Conservation (phyloP, 2,797 vertebrate species). For the Lemur catta region DNA sequence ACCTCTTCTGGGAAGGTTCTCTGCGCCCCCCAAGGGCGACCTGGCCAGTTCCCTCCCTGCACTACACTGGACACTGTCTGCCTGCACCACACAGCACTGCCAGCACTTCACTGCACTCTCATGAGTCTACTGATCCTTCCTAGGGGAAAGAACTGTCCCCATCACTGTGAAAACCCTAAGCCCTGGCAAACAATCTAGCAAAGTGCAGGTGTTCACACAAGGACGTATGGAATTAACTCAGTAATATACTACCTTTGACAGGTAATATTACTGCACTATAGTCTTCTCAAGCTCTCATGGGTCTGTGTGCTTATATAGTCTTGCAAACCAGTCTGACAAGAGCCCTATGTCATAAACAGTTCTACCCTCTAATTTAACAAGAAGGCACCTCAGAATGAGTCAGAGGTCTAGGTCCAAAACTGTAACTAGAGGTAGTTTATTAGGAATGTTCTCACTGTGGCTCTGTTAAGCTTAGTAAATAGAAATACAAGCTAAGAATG, state of each 20-base stretch:
- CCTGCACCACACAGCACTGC: not conserved
- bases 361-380: not conserved
- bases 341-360: not conserved
- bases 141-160: not conserved
- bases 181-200: not conserved
- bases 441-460: not conserved
- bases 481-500: not conserved
- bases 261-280: accelerated
- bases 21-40: too few species aligned
- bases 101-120: accelerated
- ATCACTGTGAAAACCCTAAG: not conserved
- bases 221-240: too few species aligned
- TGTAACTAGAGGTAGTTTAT: not conserved
- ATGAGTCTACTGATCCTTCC: not conserved
- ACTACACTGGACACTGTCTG: not conserved
- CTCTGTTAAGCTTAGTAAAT: not conserved
- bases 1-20: not conserved
- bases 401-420: not conserved
- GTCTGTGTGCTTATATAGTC: not conserved
- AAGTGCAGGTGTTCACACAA: not conserved
- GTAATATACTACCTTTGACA: not conserved
- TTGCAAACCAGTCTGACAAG: not conserved
- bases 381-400: not conserved
- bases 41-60: not conserved
- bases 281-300: accelerated